Evolutionary conservation across 1,140 invertebrate genomes (phyloP), one percentile per base, ranked within the genome.

Genomic region (Drosophila saltans): DNA sequence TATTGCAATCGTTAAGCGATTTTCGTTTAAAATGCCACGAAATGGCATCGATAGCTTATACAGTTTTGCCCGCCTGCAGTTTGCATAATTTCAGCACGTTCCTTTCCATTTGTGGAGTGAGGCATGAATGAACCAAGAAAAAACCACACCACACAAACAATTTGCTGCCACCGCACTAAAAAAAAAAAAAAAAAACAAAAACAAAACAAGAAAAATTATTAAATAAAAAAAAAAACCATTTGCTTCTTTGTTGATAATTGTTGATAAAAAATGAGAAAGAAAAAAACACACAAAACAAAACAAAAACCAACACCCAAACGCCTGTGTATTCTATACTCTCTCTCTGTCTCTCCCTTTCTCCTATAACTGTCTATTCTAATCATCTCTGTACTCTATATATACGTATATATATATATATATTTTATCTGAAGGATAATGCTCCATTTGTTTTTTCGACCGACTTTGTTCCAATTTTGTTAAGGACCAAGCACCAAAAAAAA

Each of bases 81-180:
- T 93, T 97, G 84, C 95, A 96, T 91, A 96, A 95, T 92, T 94
- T 95, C 75, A 95, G 95, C 93, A 96, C 95, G 78, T 96, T 96
- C 92, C 93, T 97, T 70, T 96, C 96, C 69, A 95, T 97, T 78
- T 96, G 94, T 86, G 95, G 95, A 40, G 94, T 95, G 39, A 93
- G 95, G 72, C 94, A 95, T 81, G 91, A 92, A 60, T 91, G 68
- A 59, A 52, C 39, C 5, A 16, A 11, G 30, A 33, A 3, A 6
- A n/a, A 41, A 59, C 21, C 9, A 8, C 21, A 64, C 48, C 21
- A 40, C 39, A 61, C 45, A 62, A 75, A 75, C 72, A 39, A 75
- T 45, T 75, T 67, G 72, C 73, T 75, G 73, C 72, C 73, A 75
- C 40, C 65, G 73, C 73, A 75, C 40, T 41, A 62, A 75, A 58